These are phyloP conservation scores for Aegithalos caudatus DNA, from an alignment of 2,113 vertebrate species.

Conservation along the genomic window DNA sequence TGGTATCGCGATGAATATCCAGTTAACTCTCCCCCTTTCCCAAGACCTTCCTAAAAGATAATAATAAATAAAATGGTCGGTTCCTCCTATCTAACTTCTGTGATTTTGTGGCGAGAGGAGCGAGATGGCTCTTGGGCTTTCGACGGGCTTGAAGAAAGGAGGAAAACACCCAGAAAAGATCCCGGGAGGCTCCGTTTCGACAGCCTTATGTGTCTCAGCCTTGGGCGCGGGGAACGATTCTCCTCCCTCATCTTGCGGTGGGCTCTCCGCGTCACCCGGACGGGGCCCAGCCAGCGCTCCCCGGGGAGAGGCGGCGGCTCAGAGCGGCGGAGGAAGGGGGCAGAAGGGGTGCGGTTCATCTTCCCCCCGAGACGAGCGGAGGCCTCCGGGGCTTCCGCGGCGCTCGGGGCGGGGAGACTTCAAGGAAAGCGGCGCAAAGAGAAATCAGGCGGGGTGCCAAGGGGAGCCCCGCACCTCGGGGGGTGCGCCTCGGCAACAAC, in stretches of 20 bases:
- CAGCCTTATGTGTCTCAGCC: not conserved
- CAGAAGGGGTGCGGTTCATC: not conserved
- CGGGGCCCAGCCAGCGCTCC: not conserved
- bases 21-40: not conserved
- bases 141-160: not conserved
- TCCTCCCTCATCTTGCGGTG: not conserved
- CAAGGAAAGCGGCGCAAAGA: not conserved
- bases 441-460: not conserved
- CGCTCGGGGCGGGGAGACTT: not conserved
- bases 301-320: not conserved
- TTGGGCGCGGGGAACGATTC: not conserved
- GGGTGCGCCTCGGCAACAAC: not conserved
- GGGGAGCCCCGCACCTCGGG: not conserved
- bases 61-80: not conserved
- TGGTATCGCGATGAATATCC: not conserved
- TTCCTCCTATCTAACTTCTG: constrained; percentile 16
- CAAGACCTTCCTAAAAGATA: not conserved
- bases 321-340: not conserved
- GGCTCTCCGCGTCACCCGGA: not conserved
- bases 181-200: not conserved
- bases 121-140: not conserved
- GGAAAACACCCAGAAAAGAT: not conserved
- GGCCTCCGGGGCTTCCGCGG: not conserved
- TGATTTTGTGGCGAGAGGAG: not conserved
- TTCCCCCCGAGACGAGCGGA: not conserved